These are phyloP conservation scores for Fragum whitleyi DNA, from an alignment of 2,888 invertebrate genomes.

Conservation along the genomic window DNA sequence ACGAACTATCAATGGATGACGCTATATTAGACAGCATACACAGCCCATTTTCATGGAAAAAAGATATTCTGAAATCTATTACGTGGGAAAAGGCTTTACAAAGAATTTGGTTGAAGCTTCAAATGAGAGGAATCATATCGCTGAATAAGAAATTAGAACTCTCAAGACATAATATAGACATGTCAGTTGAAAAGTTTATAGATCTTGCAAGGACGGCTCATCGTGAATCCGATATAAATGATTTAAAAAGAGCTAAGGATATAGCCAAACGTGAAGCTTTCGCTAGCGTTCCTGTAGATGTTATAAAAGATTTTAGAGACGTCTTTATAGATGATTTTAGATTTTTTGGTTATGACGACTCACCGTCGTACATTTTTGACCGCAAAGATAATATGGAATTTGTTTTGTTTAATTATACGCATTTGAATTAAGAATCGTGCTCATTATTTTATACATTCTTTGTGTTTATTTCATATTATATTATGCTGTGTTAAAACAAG, in stretches of 20 bases:
- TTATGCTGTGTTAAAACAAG: no score
- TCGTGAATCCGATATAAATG: conserved; percentile 16
- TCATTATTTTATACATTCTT: no score
- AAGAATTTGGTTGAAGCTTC: conserved; percentile 58
- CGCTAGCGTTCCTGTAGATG: conserved; percentile 43
- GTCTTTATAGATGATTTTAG: conserved; percentile 47
- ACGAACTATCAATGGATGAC: conserved; percentile 37
- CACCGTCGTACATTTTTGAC: conserved; percentile 35
- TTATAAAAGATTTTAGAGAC: conserved; percentile 37
- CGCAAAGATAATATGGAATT: background rate
- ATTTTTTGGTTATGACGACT: conserved; percentile 46
- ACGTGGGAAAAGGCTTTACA: conserved; percentile 54
- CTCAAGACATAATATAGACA: background rate
- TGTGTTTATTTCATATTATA: no score
- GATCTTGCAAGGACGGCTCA: conserved; percentile 41
- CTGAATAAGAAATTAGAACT: conserved; percentile 16
- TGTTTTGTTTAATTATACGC: conserved; percentile 8
- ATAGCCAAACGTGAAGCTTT: conserved; percentile 46
- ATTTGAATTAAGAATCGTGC: conserved; percentile 19
- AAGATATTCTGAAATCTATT: conserved; percentile 39
- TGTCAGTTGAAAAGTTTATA: conserved; percentile 44
- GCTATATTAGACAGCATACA: conserved; percentile 53
- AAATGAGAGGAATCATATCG: conserved; percentile 54
- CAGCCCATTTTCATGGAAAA: conserved; percentile 54
- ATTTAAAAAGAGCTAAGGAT: conserved; percentile 44